Evolutionary conservation across 2,797 vertebrate genomes (phyloP), one percentile per base, ranked within the genome.

Genomic region (Labeo calbasu): DNA sequence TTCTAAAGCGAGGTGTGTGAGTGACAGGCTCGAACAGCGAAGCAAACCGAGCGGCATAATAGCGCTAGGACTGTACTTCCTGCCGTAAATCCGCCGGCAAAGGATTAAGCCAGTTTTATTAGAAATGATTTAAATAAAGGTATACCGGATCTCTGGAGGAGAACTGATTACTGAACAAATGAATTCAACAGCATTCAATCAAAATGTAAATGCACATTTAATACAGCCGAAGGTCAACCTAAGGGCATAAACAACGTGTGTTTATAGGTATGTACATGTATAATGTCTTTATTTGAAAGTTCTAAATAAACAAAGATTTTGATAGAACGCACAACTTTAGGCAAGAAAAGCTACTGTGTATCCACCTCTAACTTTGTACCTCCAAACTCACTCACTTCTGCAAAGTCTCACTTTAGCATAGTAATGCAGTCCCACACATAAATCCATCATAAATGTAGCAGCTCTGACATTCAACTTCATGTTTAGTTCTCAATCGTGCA

Each of bases 31-130:
- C 21, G 14, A 79, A 28, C 15, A 23, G 19, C 5, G 6, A 75
- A 83, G 77, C 43, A 73, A 77, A 25, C 28, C 5, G 23, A 51
- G 77, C 32, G 5, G 75, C 23, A 77, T 77, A 80, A 77, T 80
- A 77, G 76, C 70, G 10, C 51, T 15, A 73, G 32, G n/a, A 23
- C 50, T 75, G 80, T 53, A 76, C 51, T 84, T 85, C n/a, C 25
- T 40, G 77, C 80, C 11, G 75, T 61, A 82, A 85, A 85, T 87
- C 78, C 46, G 5, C 65, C 1, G 3, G 19, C 65, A 43, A 76
- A 6, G 86, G 81, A 88, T 88, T 88, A 85, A 51, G 79, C 61
- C 17, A 51, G 28, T 82, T 72, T 79, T 85, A 75, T 85, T 88
- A 51, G 81, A 32, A 53, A 70, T 76, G 25, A 72, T 86, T 82